Evolutionary conservation across 2,797 vertebrate species (phyloP).

Genomic region (Sebastolobus alascanus): DNA sequence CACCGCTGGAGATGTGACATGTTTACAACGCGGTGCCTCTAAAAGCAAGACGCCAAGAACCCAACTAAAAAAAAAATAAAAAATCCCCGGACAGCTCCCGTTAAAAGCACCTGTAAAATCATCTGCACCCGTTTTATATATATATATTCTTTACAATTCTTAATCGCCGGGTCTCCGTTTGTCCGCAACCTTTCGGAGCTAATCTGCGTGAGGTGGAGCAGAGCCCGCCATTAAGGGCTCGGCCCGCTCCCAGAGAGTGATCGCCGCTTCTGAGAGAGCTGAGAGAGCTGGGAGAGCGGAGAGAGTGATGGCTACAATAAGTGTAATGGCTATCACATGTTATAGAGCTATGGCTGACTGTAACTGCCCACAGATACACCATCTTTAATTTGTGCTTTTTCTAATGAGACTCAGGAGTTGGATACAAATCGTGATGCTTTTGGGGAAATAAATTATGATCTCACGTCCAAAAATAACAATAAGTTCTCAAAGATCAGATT

Average conservation of each 20-base stretch:
- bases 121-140: constrained; percentile 84
- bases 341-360: constrained; percentile 76
- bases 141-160: constrained; percentile 83
- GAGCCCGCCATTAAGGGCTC: constrained; percentile 88
- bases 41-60: constrained; percentile 78
- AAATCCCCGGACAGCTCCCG: constrained; percentile 76
- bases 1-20: constrained; percentile 86
- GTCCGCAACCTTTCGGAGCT: constrained; percentile 86
- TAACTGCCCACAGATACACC: constrained; percentile 83
- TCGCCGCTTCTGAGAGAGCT: constrained; percentile 46
- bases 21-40: constrained; percentile 85
- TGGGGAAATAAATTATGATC: constrained; percentile 13
- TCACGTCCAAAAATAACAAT: constrained; percentile 17
- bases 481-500: constrained; percentile 12
- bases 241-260: constrained; percentile 76
- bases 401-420: constrained; percentile 64
- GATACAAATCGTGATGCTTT: constrained; percentile 13
- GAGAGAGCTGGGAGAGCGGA: constrained; percentile 54
- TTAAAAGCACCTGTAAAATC: constrained; percentile 89
- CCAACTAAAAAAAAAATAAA: constrained; percentile 39
- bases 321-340: constrained; percentile 94
- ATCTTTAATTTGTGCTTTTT: constrained; percentile 37
- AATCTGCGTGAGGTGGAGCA: constrained; percentile 93
- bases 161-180: constrained; percentile 67
- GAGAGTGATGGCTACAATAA: constrained; percentile 86